Base-by-base conservation (phyloP, 2,113 vertebrate genomes). In the Bambusicola thoracicus region DNA sequence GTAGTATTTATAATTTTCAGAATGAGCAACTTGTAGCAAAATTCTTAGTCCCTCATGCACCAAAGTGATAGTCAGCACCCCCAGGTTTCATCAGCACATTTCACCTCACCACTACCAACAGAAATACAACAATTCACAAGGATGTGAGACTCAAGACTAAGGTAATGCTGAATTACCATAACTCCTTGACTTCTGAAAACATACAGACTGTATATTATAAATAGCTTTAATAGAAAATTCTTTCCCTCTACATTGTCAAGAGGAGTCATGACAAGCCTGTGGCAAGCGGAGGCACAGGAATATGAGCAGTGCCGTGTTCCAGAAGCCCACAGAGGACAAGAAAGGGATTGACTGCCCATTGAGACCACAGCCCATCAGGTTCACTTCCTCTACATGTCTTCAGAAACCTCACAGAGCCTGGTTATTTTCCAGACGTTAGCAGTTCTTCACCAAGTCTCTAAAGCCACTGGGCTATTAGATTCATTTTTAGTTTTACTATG, bases 71-170 rank as follows among this genome's bases (percentile, higher is more conserved):
- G 27, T 88, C 24, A 11, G 36, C 22, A 32, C 14, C 61, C 51
- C 40, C 13, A 34, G 49, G 22, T 48, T 73, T 59, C 25, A 41
- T 15, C 51, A 20, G 3, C 5, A 22, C 2, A 0, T 81, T 74
- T 49, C 46, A 4, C 25, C 36, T 65, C 17, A 25, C 5, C 0
- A 1, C 17, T 29, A 13, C 5, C 2, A 3, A 14, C 4, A 10
- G 3, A 53, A 55, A 36, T 67, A 36, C 55, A 34, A 38, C 10
- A 38, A 49, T 17, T 62, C 27, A 18, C 27, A 85, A 83, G 8
- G 34, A 36, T 2, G 0, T 38, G 48, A 46, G 34, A 30, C 40
- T 43, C 22, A 44, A 66, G 53, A 5, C 4, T 2, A 79, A 79
- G 22, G 44, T 11, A 61, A 32, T 2, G 1, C 18, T 66, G 58